Conservation (phyloP, 1,140 invertebrate genomes). For the Leptoteleia sp. region DNA sequence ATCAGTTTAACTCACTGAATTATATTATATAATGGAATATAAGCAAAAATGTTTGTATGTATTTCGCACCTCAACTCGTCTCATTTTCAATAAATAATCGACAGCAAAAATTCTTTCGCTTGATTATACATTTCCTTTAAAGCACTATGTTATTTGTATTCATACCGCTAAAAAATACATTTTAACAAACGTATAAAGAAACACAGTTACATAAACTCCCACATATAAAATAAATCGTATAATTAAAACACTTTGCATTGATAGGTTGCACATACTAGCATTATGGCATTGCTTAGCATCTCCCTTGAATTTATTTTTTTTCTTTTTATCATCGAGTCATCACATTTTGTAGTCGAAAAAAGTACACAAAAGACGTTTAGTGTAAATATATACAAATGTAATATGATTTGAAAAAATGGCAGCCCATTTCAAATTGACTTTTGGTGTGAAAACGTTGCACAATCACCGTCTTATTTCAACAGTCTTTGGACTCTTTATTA, state of each 20-base stretch:
- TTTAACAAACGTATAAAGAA: constrained; percentile 69
- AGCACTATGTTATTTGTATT: constrained; percentile 58
- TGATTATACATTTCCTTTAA: constrained; percentile 36
- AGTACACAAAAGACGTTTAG: constrained; percentile 34
- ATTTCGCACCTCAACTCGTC: background rate
- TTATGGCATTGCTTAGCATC: constrained; percentile 66
- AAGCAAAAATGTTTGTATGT: constrained; percentile 27
- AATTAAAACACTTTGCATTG: constrained; percentile 72
- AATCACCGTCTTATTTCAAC: constrained; percentile 20
- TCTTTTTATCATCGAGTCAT: constrained; percentile 25
- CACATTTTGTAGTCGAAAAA: constrained; percentile 17
- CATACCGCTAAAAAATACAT: constrained; percentile 58
- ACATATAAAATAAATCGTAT: constrained; percentile 71
- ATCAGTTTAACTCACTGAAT: background rate
- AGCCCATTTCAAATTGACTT: constrained; percentile 49
- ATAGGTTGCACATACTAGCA: constrained; percentile 73
- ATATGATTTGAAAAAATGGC: constrained; percentile 38
- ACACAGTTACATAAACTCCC: constrained; percentile 65
- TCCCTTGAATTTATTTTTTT: constrained; percentile 13
- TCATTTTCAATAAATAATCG: constrained; percentile 31
- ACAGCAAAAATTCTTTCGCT: constrained; percentile 20
- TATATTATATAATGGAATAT: constrained; percentile 16
- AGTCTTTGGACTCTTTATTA: constrained; percentile 45
- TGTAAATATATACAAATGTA: constrained; percentile 31
- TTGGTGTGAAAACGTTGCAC: constrained; percentile 30